Base-by-base conservation (phyloP, 92 coral and sea anemone species). In the Epizoanthus rinbou region DNA sequence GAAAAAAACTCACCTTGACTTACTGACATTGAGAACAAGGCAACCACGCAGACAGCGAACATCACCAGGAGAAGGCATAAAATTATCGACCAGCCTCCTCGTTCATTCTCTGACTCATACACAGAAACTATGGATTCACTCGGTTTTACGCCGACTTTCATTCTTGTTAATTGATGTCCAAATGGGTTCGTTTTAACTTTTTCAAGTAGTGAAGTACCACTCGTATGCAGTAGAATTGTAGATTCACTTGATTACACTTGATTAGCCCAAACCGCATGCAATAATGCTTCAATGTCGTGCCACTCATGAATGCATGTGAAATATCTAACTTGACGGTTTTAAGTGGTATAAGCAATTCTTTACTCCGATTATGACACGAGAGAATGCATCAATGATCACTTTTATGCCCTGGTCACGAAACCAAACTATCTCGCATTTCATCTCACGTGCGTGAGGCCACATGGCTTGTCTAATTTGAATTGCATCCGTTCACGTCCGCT, bases 61-160 rank as follows among this genome's bases (percentile, higher is more conserved):
- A 73, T 50, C 24, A 52, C 79, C 57, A 73, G 63, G 56, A 73
- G 56, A 73, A 73, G 23, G 2, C 79, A 73, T 8, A 73, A 41
- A 53, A 73, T 13, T 14, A 52, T 13, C 31, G 63, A 73, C 79
- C 79, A 53, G n/a, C 64, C 62, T 15, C 63, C 59, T 53, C 64
- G 57, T 73, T 53, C 60, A 17, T 52, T 31, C 58, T 73, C 79
- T 1, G 45, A 3, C 11, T 73, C 63, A 45, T 35, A 19, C 8
- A 73, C 21, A 7, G 79, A 50, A 25, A 24, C 43, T 25, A 73
- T 53, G 14, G 79, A 73, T 0, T 47, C 58, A 39, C 79, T 45
- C 11, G 79, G 79, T 53, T 73, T 73, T 11, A 47, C 39, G 35
- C 39, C 62, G 18, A 10, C 39, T 53, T 22, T 47, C 79, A 73